Evolutionary conservation across 1,140 invertebrate genomes (phyloP).

Genomic region (Lerema accius): DNA sequence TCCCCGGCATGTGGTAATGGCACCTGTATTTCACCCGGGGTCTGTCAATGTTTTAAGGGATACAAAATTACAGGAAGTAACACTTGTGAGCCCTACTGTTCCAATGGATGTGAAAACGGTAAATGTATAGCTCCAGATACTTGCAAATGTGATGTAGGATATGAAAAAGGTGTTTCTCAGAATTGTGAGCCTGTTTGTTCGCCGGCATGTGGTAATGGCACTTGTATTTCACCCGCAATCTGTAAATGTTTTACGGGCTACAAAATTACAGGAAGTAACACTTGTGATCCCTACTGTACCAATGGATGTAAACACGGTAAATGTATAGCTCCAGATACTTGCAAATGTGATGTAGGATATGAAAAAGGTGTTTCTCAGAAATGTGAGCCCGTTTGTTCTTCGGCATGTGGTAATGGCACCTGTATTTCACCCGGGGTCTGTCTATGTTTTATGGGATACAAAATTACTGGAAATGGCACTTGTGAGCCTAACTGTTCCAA

Average conservation of each 20-base stretch:
- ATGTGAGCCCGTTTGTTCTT: slow-evolving; percentile 72
- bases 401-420: slow-evolving; percentile 47
- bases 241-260: slow-evolving; percentile 50
- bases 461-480: slow-evolving; percentile 37
- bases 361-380: background rate
- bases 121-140: slow-evolving; percentile 79
- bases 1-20: slow-evolving; percentile 48
- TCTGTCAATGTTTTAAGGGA: slow-evolving; percentile 47
- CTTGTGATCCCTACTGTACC: slow-evolving; percentile 73
- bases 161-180: slow-evolving; percentile 30
- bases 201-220: slow-evolving; percentile 47
- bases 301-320: slow-evolving; percentile 77
- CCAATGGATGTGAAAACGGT: slow-evolving; percentile 65
- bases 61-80: slow-evolving; percentile 41
- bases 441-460: slow-evolving; percentile 45
- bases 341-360: slow-evolving; percentile 82
- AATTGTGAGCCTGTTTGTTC: slow-evolving; percentile 72
- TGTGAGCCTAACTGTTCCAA: slow-evolving; percentile 50
- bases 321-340: slow-evolving; percentile 81
- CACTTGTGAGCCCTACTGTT: slow-evolving; percentile 50
- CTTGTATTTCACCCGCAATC: slow-evolving; percentile 43
- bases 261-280: slow-evolving; percentile 38
- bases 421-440: slow-evolving; percentile 49
- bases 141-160: slow-evolving; percentile 83
- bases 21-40: slow-evolving; percentile 43